These are phyloP conservation scores for Sinodicranocentrus sp. DNA, from an alignment of 2,888 invertebrate species.

Conservation along the genomic window DNA sequence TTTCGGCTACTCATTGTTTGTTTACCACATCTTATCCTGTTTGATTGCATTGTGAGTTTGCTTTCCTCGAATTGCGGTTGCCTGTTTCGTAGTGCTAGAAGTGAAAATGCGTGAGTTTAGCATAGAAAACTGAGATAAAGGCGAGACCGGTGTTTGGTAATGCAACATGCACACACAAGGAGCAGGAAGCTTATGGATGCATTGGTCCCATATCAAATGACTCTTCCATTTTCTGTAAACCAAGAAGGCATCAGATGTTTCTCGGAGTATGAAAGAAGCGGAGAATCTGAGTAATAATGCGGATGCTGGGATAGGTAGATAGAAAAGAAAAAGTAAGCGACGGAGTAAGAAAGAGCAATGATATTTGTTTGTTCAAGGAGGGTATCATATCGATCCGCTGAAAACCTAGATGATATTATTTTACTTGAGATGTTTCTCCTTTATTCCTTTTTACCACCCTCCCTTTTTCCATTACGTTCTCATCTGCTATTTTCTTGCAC, in stretches of 20 bases:
- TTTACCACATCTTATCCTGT: conserved; percentile 40
- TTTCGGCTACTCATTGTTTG: too few relatives aligned
- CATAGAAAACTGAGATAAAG: neutral
- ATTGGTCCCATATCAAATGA: conserved; percentile 11
- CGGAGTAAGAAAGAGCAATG: conserved; percentile 29
- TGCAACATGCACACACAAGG: conserved; percentile 34
- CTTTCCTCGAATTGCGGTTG: neutral
- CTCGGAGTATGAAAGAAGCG: neutral
- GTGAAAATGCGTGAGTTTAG: conserved; percentile 29
- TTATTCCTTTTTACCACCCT: conserved; percentile 9
- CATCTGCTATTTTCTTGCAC: conserved; percentile 43
- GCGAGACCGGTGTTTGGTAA: conserved; percentile 24
- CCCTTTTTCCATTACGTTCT: conserved; percentile 45
- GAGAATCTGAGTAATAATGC: conserved; percentile 5
- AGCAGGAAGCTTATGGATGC: conserved; percentile 17
- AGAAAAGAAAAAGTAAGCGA: conserved; percentile 1
- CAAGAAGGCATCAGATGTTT: conserved; percentile 30
- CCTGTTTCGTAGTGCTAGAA: conserved; percentile 6
- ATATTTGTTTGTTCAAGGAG: conserved; percentile 63
- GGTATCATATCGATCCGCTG: conserved; percentile 66
- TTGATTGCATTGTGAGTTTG: conserved; percentile 53
- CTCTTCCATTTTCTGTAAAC: conserved; percentile 11
- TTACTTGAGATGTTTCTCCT: conserved; percentile 33
- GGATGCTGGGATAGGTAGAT: neutral
- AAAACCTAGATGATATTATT: conserved; percentile 59